Percentiles rank a stretch among this genome's conserved stretches.
phyloP scores from a whole-genome alignment of 2,113 vertebrate species.

The Oreochromis spilurus region DNA sequence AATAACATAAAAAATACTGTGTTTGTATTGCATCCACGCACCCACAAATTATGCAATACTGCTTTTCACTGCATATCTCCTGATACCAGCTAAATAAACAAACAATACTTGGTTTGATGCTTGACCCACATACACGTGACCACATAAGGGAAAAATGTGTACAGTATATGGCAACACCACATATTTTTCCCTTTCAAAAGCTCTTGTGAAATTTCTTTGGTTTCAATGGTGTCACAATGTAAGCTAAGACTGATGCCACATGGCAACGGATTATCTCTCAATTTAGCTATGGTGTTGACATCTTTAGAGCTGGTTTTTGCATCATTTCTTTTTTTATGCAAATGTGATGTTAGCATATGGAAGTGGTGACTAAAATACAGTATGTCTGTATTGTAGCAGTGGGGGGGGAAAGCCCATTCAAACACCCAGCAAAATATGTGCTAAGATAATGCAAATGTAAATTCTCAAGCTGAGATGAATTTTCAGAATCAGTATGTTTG shows the following conservation, averaged over 20 bases:
- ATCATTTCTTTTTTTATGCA: background rate
- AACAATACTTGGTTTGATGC: background rate
- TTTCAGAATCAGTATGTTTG: background rate
- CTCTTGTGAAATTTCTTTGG: background rate
- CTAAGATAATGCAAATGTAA: background rate
- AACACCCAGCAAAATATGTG: background rate
- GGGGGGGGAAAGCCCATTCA: background rate
- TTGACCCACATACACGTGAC: background rate
- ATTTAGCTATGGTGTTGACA: background rate
- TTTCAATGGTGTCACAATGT: background rate
- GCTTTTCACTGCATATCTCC: background rate
- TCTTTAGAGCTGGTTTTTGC: background rate
- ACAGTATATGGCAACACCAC: background rate
- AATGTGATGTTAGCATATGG: background rate
- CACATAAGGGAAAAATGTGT: background rate
- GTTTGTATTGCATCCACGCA: background rate
- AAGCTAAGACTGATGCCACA: background rate
- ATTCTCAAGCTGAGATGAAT: background rate
- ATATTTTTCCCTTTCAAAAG: background rate
- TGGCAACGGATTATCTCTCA: background rate
- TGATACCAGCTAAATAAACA: background rate
- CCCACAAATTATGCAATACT: background rate
- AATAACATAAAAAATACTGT: background rate
- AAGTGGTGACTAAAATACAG: background rate
- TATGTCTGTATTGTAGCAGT: background rate